Base-by-base conservation (phyloP, 1,140 invertebrate species). In the Euglossa dilemma region DNA sequence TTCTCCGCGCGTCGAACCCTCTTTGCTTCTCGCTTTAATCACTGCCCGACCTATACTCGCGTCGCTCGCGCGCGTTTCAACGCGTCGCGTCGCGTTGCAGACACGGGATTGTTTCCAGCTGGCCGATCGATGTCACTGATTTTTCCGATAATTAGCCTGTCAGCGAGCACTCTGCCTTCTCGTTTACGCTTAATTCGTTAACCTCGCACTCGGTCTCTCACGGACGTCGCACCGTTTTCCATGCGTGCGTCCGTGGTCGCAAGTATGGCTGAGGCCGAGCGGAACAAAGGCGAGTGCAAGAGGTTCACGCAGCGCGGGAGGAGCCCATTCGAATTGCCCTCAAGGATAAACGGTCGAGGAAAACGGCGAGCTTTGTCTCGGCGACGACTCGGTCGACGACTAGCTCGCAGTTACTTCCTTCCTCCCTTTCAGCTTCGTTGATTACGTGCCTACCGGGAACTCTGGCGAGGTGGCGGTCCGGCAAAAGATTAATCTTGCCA, bases 401-500 rank as follows among this genome's bases (percentile, higher is more conserved):
- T 71, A 11, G 50, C 79, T 66, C n/a, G 50, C 47, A 61, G 61
- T 61, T 74, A 11, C 45, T 75, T 69, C 57, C 45, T 57, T 73
- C 77, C 25, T 73, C 59, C 66, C 61, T 80, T 79, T 66, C 82
- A 70, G 12, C 50, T 23, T 25, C 59, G 43, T 52, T 83, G 85
- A 86, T 85, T 85, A 85, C 74, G 73, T 72, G 57, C 59, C 74
- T 75, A 63, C 66, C n/a, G 43, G 67, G 63, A 82, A 69, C 71
- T n/a, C 80, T 57, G 61, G 75, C 63, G 59, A 78, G 66, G 70
- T 74, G n/a, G 47, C 52, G 74, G 67, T 79, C 84, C 20, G 18
- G 72, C 57, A 70, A n/a, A n/a, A 75, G 71, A 87, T 87, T 87
- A 85, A 87, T 87, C 80, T 87, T 75, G 43, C 57, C 73, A 61